A percentile compares a stretch with the other conserved stretches of the same genome.
Conservation (phyloP, 2,888 invertebrate genomes). For the Amblyjoppa proteus region DNA sequence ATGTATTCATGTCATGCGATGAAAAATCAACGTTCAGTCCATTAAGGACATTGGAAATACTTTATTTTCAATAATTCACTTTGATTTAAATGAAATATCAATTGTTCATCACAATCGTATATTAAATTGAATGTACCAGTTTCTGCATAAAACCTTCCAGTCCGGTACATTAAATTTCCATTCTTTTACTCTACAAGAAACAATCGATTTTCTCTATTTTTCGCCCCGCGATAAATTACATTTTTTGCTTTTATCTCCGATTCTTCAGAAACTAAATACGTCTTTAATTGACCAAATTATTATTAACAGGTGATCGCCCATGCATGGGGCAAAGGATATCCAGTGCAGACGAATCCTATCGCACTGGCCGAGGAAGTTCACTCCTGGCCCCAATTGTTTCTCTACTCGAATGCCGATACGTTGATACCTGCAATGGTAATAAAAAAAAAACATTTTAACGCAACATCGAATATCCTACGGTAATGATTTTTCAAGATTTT, state of each 20-base stretch:
- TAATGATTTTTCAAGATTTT: background rate
- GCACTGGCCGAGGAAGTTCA: slow-evolving; percentile 87
- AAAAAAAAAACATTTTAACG: background rate
- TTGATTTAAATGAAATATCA: too few species aligned
- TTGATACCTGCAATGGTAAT: slow-evolving; percentile 88
- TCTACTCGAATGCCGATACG: slow-evolving; percentile 90
- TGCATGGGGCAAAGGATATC: slow-evolving; percentile 81
- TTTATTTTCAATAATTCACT: too few species aligned
- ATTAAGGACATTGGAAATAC: too few species aligned
- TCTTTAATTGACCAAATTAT: slow-evolving; percentile 11
- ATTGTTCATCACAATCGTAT: too few species aligned
- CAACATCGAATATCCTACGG: background rate
- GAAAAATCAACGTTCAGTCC: too few species aligned
- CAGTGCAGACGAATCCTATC: slow-evolving; percentile 87
- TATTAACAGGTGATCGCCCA: slow-evolving; percentile 82
- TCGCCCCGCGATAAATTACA: background rate
- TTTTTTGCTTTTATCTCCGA: background rate
- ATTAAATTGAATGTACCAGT: too few species aligned
- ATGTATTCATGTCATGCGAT: too few species aligned
- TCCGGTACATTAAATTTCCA: too few species aligned
- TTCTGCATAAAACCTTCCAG: too few species aligned
- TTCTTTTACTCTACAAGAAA: too few species aligned
- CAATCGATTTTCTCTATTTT: too few species aligned
- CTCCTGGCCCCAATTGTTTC: slow-evolving; percentile 90
- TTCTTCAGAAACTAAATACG: background rate